Conservation (phyloP, 2,888 invertebrate species). For the Blera fallax region DNA sequence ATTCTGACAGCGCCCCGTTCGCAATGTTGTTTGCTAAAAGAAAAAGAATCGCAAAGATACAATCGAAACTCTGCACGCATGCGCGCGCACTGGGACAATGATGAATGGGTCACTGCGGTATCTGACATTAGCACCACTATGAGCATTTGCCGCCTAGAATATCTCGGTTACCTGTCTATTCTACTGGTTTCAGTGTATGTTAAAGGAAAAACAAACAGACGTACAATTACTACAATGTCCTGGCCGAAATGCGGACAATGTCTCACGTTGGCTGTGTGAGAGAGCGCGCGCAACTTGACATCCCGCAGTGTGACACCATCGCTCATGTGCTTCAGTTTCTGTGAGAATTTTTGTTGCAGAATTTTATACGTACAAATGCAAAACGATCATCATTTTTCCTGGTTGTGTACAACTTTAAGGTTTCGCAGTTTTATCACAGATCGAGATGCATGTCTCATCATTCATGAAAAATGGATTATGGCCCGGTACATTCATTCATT, state of each 20-base stretch:
- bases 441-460: constrained; percentile 22
- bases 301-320: constrained; percentile 59
- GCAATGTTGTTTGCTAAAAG: constrained; percentile 17
- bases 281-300: constrained; percentile 41
- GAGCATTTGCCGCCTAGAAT: constrained; percentile 60
- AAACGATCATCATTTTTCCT: constrained; percentile 15
- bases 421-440: background rate
- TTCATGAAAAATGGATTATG: background rate
- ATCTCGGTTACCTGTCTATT: constrained; percentile 38
- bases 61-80: constrained; percentile 61
- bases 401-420: background rate
- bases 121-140: constrained; percentile 49
- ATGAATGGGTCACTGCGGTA: constrained; percentile 60
- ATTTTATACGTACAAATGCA: background rate
- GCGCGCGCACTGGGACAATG: constrained; percentile 58
- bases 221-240: constrained; percentile 41
- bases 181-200: background rate
- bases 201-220: background rate
- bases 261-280: background rate
- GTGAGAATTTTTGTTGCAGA: constrained; percentile 7
- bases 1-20: constrained; percentile 57
- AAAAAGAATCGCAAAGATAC: constrained; percentile 23
- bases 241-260: constrained; percentile 21
- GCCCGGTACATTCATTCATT: background rate
- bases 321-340: constrained; percentile 33